phyloP scores from a whole-genome alignment of 2,797 vertebrate species.

The Aldrovandia affinis region DNA sequence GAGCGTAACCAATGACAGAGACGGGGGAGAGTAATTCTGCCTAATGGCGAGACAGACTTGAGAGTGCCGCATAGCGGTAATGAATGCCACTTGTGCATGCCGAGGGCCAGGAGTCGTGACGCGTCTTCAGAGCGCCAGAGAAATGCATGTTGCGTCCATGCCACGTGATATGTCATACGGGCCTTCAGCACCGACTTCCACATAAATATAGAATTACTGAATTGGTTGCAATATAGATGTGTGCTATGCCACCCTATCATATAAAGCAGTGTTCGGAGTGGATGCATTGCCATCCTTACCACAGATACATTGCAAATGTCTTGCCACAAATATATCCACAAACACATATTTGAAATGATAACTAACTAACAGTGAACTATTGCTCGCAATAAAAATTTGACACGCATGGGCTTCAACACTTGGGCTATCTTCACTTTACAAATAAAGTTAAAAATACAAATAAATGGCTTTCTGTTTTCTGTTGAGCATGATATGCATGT shows the following conservation, averaged over 20 bases:
- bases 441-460: not conserved
- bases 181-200: not conserved
- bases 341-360: not conserved
- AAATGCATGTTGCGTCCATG: not conserved
- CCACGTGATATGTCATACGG: not conserved
- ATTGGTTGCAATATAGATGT: not conserved
- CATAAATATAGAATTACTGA: not conserved
- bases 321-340: not conserved
- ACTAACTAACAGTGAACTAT: not conserved
- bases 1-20: constrained; percentile 70
- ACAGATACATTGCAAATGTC: not conserved
- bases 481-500: not conserved
- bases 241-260: not conserved
- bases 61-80: constrained; percentile 69
- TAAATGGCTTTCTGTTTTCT: not conserved
- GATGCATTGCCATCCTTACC: not conserved
- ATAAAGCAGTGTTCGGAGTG: not conserved
- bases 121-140: constrained; percentile 48
- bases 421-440: not conserved
- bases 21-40: constrained; percentile 73
- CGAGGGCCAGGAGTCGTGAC: constrained; percentile 50
- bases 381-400: not conserved
- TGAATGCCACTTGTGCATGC: constrained; percentile 68
- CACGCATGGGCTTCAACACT: not conserved
- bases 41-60: constrained; percentile 71